These are phyloP conservation scores for Sebastes minor DNA, from an alignment of 2,797 vertebrate species.

Conservation along the genomic window DNA sequence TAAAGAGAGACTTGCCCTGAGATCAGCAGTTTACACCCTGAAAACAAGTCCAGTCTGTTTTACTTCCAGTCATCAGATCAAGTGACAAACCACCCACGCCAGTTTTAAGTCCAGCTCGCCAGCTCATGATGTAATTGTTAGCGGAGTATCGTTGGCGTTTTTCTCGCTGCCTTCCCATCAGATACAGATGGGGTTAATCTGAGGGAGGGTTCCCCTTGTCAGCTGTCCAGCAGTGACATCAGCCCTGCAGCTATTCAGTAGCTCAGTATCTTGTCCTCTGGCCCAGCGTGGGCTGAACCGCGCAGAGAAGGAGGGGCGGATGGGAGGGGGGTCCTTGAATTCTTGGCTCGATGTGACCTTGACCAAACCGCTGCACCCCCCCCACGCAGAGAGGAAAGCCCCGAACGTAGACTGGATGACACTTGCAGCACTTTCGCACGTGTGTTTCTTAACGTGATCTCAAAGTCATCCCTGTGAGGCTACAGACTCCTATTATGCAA, in stretches of 20 bases:
- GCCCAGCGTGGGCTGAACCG: constrained; percentile 43
- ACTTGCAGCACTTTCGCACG: background rate
- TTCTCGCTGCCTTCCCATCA: constrained; percentile 22
- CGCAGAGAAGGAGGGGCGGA: background rate
- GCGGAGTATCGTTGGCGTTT: background rate
- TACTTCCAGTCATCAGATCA: constrained; percentile 4
- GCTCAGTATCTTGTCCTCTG: constrained; percentile 48
- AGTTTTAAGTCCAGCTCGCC: constrained; percentile 9
- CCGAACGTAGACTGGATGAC: constrained; percentile 9
- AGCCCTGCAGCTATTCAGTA: constrained; percentile 64
- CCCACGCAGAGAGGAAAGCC: constrained; percentile 41
- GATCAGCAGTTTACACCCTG: background rate
- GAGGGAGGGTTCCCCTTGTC: constrained; percentile 72
- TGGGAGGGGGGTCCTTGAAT: constrained; percentile 34
- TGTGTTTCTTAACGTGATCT: background rate
- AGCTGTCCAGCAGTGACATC: constrained; percentile 72
- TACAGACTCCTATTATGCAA: background rate
- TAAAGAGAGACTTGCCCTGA: background rate
- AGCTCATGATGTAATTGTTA: constrained; percentile 45
- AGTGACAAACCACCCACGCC: background rate
- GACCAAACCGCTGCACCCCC: background rate
- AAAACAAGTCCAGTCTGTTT: constrained; percentile 2
- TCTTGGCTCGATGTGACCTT: constrained; percentile 41
- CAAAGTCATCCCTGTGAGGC: background rate
- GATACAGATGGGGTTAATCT: constrained; percentile 44